These are phyloP conservation scores for Drosophila nr. fundita DNA, from an alignment of 2,888 invertebrate genomes.

Conservation along the genomic window DNA sequence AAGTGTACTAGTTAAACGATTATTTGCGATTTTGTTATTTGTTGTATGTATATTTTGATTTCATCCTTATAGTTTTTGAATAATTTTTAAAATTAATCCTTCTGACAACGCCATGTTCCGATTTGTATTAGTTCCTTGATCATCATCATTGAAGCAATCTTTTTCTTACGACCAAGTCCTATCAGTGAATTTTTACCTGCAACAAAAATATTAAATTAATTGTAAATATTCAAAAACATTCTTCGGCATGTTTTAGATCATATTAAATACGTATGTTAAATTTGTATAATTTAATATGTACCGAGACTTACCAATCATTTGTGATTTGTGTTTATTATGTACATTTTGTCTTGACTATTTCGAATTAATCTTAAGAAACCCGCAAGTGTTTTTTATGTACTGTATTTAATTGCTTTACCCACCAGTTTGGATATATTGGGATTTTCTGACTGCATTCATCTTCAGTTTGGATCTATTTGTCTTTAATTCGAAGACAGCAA, in stretches of 20 bases:
- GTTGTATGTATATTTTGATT: neutral
- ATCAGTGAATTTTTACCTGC: neutral
- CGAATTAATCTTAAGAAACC: neutral
- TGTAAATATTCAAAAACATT: neutral
- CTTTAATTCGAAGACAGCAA: neutral
- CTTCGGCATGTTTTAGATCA: neutral
- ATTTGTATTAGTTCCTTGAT: neutral
- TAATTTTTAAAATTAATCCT: neutral
- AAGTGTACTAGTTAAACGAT: neutral
- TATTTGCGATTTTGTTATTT: neutral
- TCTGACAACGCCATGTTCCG: neutral
- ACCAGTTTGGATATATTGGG: neutral
- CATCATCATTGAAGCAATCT: neutral
- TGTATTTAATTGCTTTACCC: neutral
- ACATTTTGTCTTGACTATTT: neutral
- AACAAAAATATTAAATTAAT: neutral
- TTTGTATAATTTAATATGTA: neutral
- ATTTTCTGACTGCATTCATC: neutral
- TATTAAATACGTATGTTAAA: neutral
- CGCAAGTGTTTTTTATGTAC: neutral
- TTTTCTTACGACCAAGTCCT: neutral
- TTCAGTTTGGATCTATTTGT: neutral
- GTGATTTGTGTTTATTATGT: neutral
- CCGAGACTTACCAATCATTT: neutral
- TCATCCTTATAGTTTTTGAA: neutral